Percentiles rank a stretch among this genome's conserved stretches.
Evolutionary conservation across 2,797 vertebrate genomes (phyloP).

Genomic region (Neosilurus hyrtlii): DNA sequence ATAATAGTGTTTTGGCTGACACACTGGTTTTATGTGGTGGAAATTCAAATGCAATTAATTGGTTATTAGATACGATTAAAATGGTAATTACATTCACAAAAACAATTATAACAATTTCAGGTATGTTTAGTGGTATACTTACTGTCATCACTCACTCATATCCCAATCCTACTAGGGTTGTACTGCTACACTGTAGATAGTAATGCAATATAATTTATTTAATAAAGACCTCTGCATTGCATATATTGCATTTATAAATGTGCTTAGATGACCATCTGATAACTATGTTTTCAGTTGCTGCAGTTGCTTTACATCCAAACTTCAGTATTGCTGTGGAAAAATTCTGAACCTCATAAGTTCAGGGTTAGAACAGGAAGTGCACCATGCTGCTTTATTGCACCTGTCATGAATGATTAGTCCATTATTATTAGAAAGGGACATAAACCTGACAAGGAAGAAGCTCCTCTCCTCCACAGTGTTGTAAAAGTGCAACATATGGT

Average conservation of each 20-base stretch:
- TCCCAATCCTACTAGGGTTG: too few species aligned
- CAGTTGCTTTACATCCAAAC: neutral
- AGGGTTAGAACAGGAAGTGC: neutral
- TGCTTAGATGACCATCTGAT: neutral
- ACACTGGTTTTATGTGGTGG: neutral
- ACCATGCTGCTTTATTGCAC: slow-evolving; percentile 12
- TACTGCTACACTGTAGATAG: neutral
- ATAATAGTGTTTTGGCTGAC: neutral
- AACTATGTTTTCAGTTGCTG: neutral
- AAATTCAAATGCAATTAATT: slow-evolving; percentile 3
- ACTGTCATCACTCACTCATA: too few species aligned
- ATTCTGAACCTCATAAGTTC: neutral
- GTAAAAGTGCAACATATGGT: neutral
- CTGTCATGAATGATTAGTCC: neutral
- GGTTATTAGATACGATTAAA: neutral
- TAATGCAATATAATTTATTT: neutral
- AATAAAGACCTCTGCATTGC: neutral
- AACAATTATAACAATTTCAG: slow-evolving; percentile 6
- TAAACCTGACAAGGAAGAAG: neutral
- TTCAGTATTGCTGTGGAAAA: neutral
- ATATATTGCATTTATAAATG: neutral
- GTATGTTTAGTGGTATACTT: neutral
- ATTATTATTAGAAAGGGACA: neutral
- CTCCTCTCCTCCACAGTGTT: neutral
- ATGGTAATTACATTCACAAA: neutral